phyloP scores from a whole-genome alignment of 2,888 invertebrate genomes.

The Diabrotica balteata region DNA sequence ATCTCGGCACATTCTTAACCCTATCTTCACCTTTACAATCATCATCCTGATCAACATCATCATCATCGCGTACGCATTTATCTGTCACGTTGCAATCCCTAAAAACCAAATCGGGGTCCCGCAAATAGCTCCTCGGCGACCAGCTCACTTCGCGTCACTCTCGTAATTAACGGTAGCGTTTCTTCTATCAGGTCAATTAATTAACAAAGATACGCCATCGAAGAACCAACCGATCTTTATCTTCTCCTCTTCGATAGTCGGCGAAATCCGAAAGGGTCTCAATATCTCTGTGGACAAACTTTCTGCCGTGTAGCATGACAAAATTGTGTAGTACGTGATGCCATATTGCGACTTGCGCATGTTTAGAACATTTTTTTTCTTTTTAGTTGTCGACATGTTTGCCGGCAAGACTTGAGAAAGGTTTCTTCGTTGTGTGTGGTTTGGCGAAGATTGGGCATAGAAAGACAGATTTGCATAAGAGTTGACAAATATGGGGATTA shows the following conservation, averaged over 20 bases:
- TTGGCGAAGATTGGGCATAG: conserved; percentile 12
- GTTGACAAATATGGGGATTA: conserved; percentile 17
- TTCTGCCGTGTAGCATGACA: conserved; percentile 28
- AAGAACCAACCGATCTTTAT: conserved; percentile 46
- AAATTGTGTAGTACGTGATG: conserved; percentile 38
- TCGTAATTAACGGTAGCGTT: conserved; percentile 31
- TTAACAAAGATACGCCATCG: conserved; percentile 51
- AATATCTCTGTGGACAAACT: conserved; percentile 30
- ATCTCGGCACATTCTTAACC: not conserved
- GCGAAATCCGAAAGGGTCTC: conserved; percentile 28
- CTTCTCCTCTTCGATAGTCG: conserved; percentile 33
- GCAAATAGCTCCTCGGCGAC: conserved; percentile 21
- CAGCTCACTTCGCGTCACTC: conserved; percentile 16
- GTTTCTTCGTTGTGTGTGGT: conserved; percentile 27
- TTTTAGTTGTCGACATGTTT: conserved; percentile 4
- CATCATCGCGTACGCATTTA: not conserved
- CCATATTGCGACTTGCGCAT: conserved; percentile 34
- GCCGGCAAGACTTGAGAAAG: conserved; percentile 19
- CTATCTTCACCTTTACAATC: not conserved
- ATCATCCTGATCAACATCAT: not conserved
- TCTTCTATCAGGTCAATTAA: conserved; percentile 49
- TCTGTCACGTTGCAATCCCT: not conserved
- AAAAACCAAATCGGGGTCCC: conserved; percentile 16
- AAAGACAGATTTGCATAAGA: conserved; percentile 22
- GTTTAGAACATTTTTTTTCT: conserved; percentile 24